phyloP scores from a whole-genome alignment of 2,888 invertebrate species.

The Drosophila multiciliata region DNA sequence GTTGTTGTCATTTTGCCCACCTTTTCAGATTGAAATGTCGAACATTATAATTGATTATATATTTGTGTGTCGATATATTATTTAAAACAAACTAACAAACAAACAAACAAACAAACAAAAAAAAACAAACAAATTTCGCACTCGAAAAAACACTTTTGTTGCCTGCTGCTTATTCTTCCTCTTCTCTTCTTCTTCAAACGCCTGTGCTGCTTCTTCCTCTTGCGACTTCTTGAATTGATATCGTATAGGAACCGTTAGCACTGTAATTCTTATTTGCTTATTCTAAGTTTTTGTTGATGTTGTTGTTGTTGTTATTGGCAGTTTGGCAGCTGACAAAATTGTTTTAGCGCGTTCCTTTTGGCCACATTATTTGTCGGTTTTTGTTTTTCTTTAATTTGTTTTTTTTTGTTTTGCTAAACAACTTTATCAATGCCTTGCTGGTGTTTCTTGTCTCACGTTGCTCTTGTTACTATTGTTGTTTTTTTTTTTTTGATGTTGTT shows the following conservation, averaged over 20 bases:
- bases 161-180: slow-evolving; percentile 10
- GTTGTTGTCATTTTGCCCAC: slow-evolving; percentile 51
- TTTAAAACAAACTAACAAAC: slow-evolving; percentile 11
- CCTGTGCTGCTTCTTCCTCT: slow-evolving; percentile 9
- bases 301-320: slow-evolving; percentile 31
- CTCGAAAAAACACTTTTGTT: slow-evolving; percentile 32
- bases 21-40: slow-evolving; percentile 12
- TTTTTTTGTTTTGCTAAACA: slow-evolving; percentile 41
- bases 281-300: slow-evolving; percentile 16
- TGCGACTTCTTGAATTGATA: slow-evolving; percentile 9
- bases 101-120: slow-evolving; percentile 31
- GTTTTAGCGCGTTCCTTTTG: slow-evolving; percentile 46
- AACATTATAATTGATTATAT: slow-evolving; percentile 8
- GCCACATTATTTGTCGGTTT: slow-evolving; percentile 23
- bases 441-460: slow-evolving; percentile 22
- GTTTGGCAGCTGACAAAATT: slow-evolving; percentile 44
- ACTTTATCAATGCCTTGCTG: slow-evolving; percentile 38
- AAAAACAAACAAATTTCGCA: slow-evolving; percentile 55
- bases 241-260: slow-evolving; percentile 62
- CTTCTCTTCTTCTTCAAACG: slow-evolving; percentile 2
- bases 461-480: slow-evolving; percentile 2
- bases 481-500: slow-evolving; percentile 2
- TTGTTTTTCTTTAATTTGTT: slow-evolving; percentile 2
- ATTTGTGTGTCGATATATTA: slow-evolving; percentile 17
- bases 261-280: slow-evolving; percentile 46